Evolutionary conservation across 2,113 vertebrate genomes (phyloP).

Genomic region (Triplophysa tibetana): DNA sequence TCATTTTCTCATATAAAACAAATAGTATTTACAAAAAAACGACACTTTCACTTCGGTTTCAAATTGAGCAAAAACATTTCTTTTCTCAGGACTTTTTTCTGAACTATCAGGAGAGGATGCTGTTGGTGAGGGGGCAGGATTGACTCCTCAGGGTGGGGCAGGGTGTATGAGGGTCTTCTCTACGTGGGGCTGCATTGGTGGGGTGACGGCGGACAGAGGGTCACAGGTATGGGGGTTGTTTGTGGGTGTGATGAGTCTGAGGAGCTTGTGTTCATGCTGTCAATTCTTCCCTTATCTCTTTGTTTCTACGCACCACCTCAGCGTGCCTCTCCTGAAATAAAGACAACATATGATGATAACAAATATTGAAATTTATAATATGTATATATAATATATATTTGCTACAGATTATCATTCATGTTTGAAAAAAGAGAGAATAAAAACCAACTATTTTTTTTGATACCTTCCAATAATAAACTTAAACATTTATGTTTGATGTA

Average conservation of each 20-base stretch:
- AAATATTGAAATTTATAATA: background rate
- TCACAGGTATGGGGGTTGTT: conserved; percentile 3
- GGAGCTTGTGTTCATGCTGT: conserved; percentile 65
- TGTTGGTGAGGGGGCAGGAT: conserved; percentile 38
- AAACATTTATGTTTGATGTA: no score
- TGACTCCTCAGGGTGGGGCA: conserved; percentile 42
- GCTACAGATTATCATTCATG: no score
- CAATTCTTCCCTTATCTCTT: conserved; percentile 89
- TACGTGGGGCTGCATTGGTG: conserved; percentile 52
- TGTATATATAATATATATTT: no score
- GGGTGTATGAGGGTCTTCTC: conserved; percentile 54
- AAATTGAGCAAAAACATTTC: conserved; percentile 68
- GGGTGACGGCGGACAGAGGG: conserved; percentile 52
- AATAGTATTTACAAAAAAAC: conserved; percentile 79
- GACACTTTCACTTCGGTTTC: conserved; percentile 64
- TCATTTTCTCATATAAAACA: conserved; percentile 75
- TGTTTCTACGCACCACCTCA: conserved; percentile 93
- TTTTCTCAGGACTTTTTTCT: conserved; percentile 28
- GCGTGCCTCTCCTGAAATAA: conserved; percentile 86
- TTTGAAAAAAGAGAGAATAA: no score
- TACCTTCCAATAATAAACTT: no score
- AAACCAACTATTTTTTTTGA: no score
- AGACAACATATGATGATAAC: conserved; percentile 18
- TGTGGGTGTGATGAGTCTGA: conserved; percentile 36
- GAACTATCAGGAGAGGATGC: conserved; percentile 16